Conservation (phyloP, 2,113 vertebrate genomes). For the Perca fluviatilis region DNA sequence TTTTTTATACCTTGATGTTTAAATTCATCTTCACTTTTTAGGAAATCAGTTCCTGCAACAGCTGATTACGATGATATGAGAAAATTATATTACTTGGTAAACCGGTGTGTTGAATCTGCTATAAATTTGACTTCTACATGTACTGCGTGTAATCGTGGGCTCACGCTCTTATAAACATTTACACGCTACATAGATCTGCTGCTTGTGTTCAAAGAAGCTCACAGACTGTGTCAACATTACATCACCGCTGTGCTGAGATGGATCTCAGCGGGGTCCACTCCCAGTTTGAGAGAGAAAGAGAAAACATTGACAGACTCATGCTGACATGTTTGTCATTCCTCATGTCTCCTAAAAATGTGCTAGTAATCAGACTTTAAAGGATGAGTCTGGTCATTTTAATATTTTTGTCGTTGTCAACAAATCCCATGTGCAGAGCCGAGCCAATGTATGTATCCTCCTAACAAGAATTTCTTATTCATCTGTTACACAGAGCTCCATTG, state of each 20-base stretch:
- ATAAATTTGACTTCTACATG: neutral
- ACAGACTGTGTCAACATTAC: conserved; percentile 57
- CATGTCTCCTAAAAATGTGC: neutral
- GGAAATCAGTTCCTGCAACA: neutral
- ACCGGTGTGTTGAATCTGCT: conserved; percentile 2
- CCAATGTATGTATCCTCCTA: neutral
- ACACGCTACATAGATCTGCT: conserved; percentile 12
- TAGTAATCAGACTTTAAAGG: conserved; percentile 7
- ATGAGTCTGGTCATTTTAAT: neutral
- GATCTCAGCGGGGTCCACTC: conserved; percentile 30
- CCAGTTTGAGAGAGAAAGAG: conserved; percentile 16
- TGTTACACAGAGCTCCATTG: neutral
- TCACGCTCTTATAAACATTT: conserved; percentile 15
- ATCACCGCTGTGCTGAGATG: conserved; percentile 18
- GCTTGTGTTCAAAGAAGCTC: conserved; percentile 39
- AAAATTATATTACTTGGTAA: neutral
- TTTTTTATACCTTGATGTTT: neutral
- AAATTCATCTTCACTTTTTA: neutral
- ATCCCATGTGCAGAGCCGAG: neutral
- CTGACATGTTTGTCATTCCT: conserved; percentile 26
- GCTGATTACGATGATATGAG: neutral
- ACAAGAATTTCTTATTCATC: neutral
- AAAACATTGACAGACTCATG: conserved; percentile 14
- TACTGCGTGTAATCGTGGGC: conserved; percentile 16
- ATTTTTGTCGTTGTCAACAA: neutral